Base-by-base conservation (phyloP, 2,113 vertebrate genomes). In the Noctilio leporinus region DNA sequence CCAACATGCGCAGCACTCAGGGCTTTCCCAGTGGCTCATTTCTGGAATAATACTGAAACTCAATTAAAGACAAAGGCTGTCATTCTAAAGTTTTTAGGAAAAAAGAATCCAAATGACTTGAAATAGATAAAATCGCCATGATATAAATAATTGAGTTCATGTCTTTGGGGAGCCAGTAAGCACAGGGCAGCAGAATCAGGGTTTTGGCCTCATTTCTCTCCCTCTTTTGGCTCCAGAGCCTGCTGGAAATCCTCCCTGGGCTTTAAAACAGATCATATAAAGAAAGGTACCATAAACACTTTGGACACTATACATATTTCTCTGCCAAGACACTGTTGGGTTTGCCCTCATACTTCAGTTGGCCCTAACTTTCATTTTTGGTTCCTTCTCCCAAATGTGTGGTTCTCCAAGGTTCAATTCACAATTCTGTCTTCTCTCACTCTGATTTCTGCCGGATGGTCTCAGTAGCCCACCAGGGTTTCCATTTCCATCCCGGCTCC, bases 1-100 rank as follows among this genome's bases (percentile, higher is more conserved):
- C 28, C n/a, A 28, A 30, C 1, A 0, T 10, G 33, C 6, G 43
- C 10, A 49, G 28, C 9, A 15, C 33, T 30, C 5, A 17, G 4
- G 85, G 45, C 47, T 4, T 40, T 22, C 49, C 49, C 59, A 16
- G 7, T 6, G 51, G 80, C 62, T 14, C 40, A 12, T 85, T 90
- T 87, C 88, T n/a, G 59, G 76, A 33, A n/a, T 19, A 40, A 17
- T 2, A 51, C 30, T 10, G 28, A 84, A 53, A 59, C 14, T 40
- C 30, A 28, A 20, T 45, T 38, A n/a, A 22, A 30, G 51, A 80
- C 55, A 91, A 94, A 53, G 28, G 9, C 69, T 77, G 72, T 69
- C 78, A n/a, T 67, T 65, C 30, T 75, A 43, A 47, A 73, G 11
- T 70, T 45, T 45, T 87, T 28, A 35, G 24, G 24, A 92, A n/a